phyloP scores from a whole-genome alignment of 2,888 invertebrate species.

The Agriopis marginaria region DNA sequence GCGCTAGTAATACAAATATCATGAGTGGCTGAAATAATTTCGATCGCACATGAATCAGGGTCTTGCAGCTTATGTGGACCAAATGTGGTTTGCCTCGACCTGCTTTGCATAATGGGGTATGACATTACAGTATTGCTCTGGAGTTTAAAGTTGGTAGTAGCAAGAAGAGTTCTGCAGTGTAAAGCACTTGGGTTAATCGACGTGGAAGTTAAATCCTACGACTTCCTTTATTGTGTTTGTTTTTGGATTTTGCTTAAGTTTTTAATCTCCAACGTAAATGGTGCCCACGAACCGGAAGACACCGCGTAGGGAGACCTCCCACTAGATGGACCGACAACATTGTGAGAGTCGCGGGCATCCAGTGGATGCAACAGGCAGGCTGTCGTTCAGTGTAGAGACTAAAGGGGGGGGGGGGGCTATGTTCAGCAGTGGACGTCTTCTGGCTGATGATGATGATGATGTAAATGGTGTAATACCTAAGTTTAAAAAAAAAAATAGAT shows the following conservation, averaged over 20 bases:
- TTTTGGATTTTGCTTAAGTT: background rate
- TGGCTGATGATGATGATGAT: too few relatives aligned
- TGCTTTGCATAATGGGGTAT: slow-evolving; percentile 18
- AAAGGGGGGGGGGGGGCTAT: too few relatives aligned
- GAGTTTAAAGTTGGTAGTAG: background rate
- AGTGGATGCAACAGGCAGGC: too few relatives aligned
- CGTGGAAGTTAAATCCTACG: background rate
- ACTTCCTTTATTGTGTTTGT: background rate
- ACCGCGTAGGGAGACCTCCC: too few relatives aligned
- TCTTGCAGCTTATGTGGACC: background rate
- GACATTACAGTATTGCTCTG: background rate
- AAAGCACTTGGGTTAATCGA: slow-evolving; percentile 3
- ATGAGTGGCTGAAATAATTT: background rate
- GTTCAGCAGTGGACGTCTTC: too few relatives aligned
- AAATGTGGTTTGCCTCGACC: slow-evolving; percentile 11
- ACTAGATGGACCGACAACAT: too few relatives aligned
- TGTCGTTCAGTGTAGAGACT: too few relatives aligned
- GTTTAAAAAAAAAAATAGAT: too few relatives aligned
- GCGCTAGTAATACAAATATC: background rate
- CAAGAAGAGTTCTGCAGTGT: slow-evolving; percentile 1
- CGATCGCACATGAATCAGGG: background rate
- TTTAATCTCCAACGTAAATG: background rate
- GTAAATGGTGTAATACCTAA: too few relatives aligned
- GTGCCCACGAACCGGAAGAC: too few relatives aligned
- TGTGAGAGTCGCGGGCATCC: too few relatives aligned